Conservation (phyloP, 2,888 invertebrate genomes). For the Amblyjoppa fuscipennis region DNA sequence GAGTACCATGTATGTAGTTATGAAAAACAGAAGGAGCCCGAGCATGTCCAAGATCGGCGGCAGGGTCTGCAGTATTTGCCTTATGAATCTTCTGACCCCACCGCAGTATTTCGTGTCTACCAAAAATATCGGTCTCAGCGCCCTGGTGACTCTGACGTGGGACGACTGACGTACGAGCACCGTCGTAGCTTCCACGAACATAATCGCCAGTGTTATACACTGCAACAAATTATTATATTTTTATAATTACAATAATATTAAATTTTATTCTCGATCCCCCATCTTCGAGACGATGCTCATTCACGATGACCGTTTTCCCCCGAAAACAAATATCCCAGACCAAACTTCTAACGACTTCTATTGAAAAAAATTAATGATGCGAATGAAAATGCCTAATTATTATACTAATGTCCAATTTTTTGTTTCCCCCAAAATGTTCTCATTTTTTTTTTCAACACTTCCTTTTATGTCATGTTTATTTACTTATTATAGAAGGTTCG, state of each 20-base stretch:
- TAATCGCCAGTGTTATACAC: slow-evolving; percentile 91
- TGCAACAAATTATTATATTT: slow-evolving; percentile 83
- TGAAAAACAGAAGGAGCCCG: slow-evolving; percentile 93
- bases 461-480: no score
- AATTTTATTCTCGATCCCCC: neutral
- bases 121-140: slow-evolving; percentile 94
- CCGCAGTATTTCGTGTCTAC: slow-evolving; percentile 94
- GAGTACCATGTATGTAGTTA: slow-evolving; percentile 92
- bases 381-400: no score
- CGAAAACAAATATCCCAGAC: no score
- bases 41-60: slow-evolving; percentile 96
- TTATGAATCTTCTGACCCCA: slow-evolving; percentile 91
- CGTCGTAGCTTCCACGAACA: slow-evolving; percentile 93
- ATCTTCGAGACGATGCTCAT: neutral
- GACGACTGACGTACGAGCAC: slow-evolving; percentile 93
- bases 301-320: neutral
- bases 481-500: no score
- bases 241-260: slow-evolving; percentile 4
- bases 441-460: no score
- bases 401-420: no score
- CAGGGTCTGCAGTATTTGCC: slow-evolving; percentile 93
- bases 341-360: no score
- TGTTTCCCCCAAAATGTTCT: no score
- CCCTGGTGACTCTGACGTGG: slow-evolving; percentile 95
- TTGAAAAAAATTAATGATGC: no score